These are phyloP conservation scores for Varanus salvator DNA, from an alignment of 2,113 vertebrate species.

Conservation along the genomic window DNA sequence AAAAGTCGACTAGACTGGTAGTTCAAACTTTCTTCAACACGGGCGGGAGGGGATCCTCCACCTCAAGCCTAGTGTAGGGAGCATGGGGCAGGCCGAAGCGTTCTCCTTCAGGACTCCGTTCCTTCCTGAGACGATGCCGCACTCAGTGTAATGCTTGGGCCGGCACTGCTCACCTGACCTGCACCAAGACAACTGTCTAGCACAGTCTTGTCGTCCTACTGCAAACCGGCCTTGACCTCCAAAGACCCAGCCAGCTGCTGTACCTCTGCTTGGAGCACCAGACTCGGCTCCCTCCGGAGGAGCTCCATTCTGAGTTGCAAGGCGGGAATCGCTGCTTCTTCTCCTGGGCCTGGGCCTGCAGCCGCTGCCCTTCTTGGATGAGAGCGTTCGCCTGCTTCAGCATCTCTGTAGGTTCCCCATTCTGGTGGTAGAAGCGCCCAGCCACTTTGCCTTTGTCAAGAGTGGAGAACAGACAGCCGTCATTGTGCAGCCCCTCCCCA, in stretches of 20 bases:
- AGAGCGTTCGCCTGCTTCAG: constrained; percentile 75
- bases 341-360: constrained; percentile 74
- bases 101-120: too few species aligned
- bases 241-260: not conserved
- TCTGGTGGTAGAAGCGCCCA: constrained; percentile 86
- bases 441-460: constrained; percentile 81
- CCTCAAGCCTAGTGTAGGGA: too few species aligned
- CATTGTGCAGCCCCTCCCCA: not conserved
- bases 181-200: too few species aligned
- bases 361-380: constrained; percentile 76
- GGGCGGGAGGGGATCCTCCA: too few species aligned
- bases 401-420: constrained; percentile 82
- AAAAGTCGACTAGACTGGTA: too few species aligned
- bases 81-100: too few species aligned
- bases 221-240: not conserved
- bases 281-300: constrained; percentile 80
- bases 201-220: not conserved
- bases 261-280: constrained; percentile 94
- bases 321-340: constrained; percentile 84
- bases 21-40: too few species aligned
- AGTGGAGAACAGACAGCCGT: not conserved
- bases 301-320: constrained; percentile 92
- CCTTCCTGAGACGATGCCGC: too few species aligned
- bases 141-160: too few species aligned
- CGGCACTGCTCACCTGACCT: too few species aligned